Conservation (phyloP, 2,888 invertebrate species). For the Apeira syringaria region DNA sequence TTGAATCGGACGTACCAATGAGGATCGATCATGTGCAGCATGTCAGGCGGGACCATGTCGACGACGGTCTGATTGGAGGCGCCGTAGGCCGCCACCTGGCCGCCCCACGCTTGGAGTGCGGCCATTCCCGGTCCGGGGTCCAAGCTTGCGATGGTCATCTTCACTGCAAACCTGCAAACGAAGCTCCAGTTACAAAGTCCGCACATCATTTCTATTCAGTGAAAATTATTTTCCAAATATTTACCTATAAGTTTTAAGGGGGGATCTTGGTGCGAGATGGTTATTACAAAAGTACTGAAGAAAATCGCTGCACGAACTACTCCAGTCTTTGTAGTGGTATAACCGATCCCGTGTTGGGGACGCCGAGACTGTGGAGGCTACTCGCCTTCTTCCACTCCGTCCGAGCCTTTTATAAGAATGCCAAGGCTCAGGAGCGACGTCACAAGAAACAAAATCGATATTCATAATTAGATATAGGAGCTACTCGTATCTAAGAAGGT, state of each 20-base stretch:
- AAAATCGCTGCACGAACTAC: constrained; percentile 83
- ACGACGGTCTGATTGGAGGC: constrained; percentile 90
- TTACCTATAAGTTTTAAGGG: constrained; percentile 53
- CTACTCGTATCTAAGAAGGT: constrained; percentile 58
- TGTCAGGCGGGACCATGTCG: constrained; percentile 90
- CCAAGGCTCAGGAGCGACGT: constrained; percentile 62
- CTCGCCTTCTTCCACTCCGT: constrained; percentile 47
- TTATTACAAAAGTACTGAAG: constrained; percentile 80
- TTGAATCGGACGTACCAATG: constrained; percentile 86
- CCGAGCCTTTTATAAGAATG: constrained; percentile 66
- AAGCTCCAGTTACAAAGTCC: neutral
- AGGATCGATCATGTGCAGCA: constrained; percentile 90
- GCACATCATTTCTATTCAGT: neutral
- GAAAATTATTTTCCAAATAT: constrained; percentile 22
- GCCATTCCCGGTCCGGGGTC: constrained; percentile 74
- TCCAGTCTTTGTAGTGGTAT: constrained; percentile 75
- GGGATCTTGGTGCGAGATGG: constrained; percentile 65
- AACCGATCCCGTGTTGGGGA: constrained; percentile 70
- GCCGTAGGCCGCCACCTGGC: constrained; percentile 74
- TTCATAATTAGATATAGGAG: constrained; percentile 76
- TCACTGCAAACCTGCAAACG: constrained; percentile 42
- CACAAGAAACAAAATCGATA: constrained; percentile 66
- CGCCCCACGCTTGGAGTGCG: constrained; percentile 76
- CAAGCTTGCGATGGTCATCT: constrained; percentile 68
- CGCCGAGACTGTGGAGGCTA: constrained; percentile 74